Percentiles rank a stretch among this genome's conserved stretches.
phyloP scores from a whole-genome alignment of 2,113 vertebrate genomes.

The Oreochromis niloticus region DNA sequence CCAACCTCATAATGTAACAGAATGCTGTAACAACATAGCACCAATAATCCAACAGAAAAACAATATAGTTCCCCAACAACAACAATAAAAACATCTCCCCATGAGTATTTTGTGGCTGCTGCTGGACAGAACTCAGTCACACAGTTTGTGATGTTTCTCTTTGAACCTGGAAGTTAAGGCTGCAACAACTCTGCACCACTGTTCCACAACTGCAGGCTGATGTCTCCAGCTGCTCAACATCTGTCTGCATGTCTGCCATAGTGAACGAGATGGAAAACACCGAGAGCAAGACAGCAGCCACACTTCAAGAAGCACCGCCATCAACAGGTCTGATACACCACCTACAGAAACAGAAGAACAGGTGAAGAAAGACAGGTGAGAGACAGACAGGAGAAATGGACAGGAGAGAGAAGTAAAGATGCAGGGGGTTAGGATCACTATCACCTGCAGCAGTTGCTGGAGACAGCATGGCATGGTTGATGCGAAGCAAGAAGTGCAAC shows the following conservation, averaged over 20 bases:
- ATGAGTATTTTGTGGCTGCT: background rate
- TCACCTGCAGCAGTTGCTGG: constrained; percentile 71
- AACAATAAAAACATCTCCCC: background rate
- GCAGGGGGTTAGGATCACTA: background rate
- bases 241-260: constrained; percentile 91
- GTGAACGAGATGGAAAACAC: constrained; percentile 90
- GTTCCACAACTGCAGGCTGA: constrained; percentile 87
- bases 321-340: constrained; percentile 83
- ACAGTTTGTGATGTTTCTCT: background rate
- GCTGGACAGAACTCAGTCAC: background rate
- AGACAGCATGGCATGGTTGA: constrained; percentile 86
- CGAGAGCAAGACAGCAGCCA: constrained; percentile 86
- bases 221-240: constrained; percentile 93
- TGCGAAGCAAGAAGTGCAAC: constrained; percentile 87
- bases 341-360: constrained; percentile 26
- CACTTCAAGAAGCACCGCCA: constrained; percentile 88
- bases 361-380: background rate
- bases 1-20: background rate
- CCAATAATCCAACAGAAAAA: background rate
- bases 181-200: constrained; percentile 88
- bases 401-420: background rate
- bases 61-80: background rate
- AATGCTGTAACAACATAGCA: background rate
- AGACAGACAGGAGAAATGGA: background rate
- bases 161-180: constrained; percentile 86